phyloP scores from a whole-genome alignment of 2,888 invertebrate species.

The Chaitophorus viminalis region DNA sequence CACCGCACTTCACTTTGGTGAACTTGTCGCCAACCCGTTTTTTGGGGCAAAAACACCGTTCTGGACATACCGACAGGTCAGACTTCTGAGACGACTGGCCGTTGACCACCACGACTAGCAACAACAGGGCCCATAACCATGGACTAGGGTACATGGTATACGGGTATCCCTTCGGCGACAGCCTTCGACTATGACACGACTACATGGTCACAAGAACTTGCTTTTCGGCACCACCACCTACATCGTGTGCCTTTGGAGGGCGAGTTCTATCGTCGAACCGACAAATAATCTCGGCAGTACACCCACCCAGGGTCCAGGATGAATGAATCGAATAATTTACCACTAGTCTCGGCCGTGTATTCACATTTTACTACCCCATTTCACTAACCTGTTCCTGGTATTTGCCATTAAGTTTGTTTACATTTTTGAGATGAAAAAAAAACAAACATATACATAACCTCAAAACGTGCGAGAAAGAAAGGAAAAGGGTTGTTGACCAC shows the following conservation, averaged over 20 bases:
- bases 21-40: slow-evolving; percentile 41
- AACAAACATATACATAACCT: slow-evolving; percentile 34
- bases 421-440: slow-evolving; percentile 5
- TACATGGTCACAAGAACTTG: background rate
- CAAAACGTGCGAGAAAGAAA: slow-evolving; percentile 1
- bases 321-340: background rate
- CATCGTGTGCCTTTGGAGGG: no score
- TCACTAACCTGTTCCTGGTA: background rate
- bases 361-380: no score
- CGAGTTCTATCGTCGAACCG: background rate
- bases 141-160: background rate
- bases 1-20: slow-evolving; percentile 40
- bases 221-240: background rate
- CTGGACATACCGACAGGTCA: slow-evolving; percentile 14
- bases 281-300: background rate
- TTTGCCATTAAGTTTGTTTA: slow-evolving; percentile 44
- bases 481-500: slow-evolving; percentile 14
- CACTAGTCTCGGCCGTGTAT: background rate
- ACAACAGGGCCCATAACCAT: slow-evolving; percentile 19
- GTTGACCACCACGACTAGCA: background rate
- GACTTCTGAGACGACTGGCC: slow-evolving; percentile 5
- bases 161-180: background rate
- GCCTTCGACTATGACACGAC: background rate
- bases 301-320: background rate
- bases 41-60: slow-evolving; percentile 37